Evolutionary conservation across 2,113 vertebrate genomes (phyloP), one percentile per base, ranked within the genome.

Genomic region (Octodon degus): DNA sequence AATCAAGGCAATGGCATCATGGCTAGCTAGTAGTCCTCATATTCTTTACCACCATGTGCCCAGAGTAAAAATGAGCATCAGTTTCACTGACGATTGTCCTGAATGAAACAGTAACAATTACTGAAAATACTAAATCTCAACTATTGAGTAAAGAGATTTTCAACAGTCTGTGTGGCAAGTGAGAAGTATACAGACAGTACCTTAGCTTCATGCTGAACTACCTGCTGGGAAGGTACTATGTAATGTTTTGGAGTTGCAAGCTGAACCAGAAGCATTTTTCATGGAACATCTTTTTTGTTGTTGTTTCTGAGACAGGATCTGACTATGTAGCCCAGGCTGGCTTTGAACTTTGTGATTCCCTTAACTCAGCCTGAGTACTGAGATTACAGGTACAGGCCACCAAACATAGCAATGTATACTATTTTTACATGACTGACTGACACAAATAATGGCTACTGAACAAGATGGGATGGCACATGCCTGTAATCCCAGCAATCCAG

Each of bases 91-190:
- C n/a, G 40, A 81, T 82, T 74, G 30, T 47, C 24, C 76, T 77
- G 3, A 27, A 50, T 40, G 30, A 85, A 74, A 55, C 3, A 85
- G 62, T 72, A 47, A 88, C 79, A 88, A 67, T 58, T 67, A 70
- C 47, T 91, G 43, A 50, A n/a, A 70, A 84, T 96, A 85, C 62
- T 60, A 88, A 74, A 55, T 67, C 82, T 79, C 70, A 67, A 88
- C 37, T 43, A 27, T 60, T 83, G 76, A 79, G 20, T 55, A 65
- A 2, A 70, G 20, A n/a, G 32, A 30, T 50, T 85, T 81, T 74
- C 77, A 89, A 93, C 62, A 85, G 14, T 91, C 25, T 77, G n/a
- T 90, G 76, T 72, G 43, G 93, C 72, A 91, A 88, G 80, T 3
- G 25, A 40, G 47, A 84, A 32, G 34, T 58, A 62, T 7, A 84